A percentile compares a stretch with the other conserved stretches of the same genome.
Conservation (phyloP, 1,140 invertebrate genomes). For the Caligus rogercresseyi region DNA sequence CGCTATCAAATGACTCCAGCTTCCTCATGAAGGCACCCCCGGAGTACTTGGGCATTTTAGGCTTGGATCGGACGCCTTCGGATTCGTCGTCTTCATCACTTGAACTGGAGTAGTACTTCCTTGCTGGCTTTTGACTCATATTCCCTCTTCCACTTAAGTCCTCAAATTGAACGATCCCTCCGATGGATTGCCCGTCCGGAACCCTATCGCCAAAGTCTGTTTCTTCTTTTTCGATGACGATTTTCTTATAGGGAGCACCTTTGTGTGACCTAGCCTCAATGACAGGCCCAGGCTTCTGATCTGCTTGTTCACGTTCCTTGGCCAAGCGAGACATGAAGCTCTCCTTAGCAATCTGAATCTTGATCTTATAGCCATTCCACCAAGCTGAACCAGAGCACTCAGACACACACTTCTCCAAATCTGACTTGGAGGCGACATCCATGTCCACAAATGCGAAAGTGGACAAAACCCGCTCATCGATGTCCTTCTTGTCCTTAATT, state of each 20-base stretch:
- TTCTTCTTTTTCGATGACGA: not conserved
- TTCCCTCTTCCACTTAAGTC: not conserved
- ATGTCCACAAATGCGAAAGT: conserved; percentile 8
- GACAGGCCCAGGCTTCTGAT: not conserved
- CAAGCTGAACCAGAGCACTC: not conserved
- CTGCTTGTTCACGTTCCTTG: conserved; percentile 1
- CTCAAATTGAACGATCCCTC: not conserved
- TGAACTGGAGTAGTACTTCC: conserved; percentile 7
- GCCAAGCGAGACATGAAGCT: not conserved
- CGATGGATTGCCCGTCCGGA: not conserved
- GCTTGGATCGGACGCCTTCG: not conserved
- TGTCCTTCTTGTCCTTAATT: conserved; percentile 10
- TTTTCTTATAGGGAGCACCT: not conserved
- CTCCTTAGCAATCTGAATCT: conserved; percentile 11
- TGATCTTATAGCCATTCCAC: conserved; percentile 3
- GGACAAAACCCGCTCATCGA: conserved; percentile 2
- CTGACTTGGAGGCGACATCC: not conserved
- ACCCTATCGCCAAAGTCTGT: not conserved
- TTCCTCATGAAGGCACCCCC: not conserved
- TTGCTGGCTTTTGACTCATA: not conserved
- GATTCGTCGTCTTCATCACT: conserved; percentile 1
- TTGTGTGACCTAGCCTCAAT: not conserved
- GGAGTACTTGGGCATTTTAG: not conserved
- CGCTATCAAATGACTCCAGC: not conserved
- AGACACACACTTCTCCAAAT: conserved; percentile 1